phyloP scores from a whole-genome alignment of 2,797 vertebrate genomes.

The Anas acuta region DNA sequence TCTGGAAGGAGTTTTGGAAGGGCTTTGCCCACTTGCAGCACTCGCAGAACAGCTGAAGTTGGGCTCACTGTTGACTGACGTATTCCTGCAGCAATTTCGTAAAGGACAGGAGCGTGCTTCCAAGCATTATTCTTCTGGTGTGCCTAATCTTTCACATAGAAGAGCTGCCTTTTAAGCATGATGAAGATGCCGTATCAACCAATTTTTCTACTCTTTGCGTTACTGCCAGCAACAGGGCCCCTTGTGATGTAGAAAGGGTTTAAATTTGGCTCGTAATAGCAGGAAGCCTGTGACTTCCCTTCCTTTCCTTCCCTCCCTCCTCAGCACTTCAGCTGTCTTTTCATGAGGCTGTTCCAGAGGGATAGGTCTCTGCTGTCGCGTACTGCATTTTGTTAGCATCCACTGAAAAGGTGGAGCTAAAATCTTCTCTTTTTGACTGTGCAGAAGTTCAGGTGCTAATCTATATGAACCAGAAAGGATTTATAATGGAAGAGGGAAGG shows the following conservation, averaged over 20 bases:
- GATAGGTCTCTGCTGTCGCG: not conserved
- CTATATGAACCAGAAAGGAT: not conserved
- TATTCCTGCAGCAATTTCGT: not conserved
- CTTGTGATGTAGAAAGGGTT: constrained; percentile 43
- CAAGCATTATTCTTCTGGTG: not conserved
- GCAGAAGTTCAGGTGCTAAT: not conserved
- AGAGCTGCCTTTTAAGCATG: not conserved
- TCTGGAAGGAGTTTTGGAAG: not conserved
- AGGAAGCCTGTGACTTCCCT: constrained; percentile 50
- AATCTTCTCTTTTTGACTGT: not conserved
- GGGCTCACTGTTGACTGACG: rapidly evolving
- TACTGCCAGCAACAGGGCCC: constrained; percentile 16
- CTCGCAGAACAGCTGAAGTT: not conserved
- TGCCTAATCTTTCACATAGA: not conserved
- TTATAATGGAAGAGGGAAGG: not conserved
- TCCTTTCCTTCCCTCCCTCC: constrained; percentile 45
- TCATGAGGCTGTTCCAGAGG: not conserved
- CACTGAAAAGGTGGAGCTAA: not conserved
- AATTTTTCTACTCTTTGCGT: not conserved
- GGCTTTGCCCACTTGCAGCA: not conserved
- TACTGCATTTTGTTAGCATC: not conserved
- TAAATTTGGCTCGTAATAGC: constrained; percentile 51
- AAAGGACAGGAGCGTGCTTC: not conserved
- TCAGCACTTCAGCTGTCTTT: not conserved
- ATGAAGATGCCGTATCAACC: not conserved